Evolutionary conservation across 2,113 vertebrate genomes (phyloP).

Genomic region (Actenoides lindsayi): DNA sequence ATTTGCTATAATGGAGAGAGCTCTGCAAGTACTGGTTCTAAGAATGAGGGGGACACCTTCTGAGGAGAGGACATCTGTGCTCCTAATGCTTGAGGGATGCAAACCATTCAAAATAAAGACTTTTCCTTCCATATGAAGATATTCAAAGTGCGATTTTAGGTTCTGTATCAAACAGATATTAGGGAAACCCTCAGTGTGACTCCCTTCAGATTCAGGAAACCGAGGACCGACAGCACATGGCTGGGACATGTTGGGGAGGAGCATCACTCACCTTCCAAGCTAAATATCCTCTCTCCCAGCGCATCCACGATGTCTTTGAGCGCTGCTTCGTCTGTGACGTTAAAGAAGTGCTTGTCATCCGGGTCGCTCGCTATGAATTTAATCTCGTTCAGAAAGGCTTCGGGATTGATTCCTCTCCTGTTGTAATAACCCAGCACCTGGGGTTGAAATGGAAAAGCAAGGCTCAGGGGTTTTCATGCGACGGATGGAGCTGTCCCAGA

Average conservation of each 20-base stretch:
- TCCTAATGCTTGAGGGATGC: accelerated
- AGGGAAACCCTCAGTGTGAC: accelerated
- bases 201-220: accelerated
- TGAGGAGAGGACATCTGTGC: neutral
- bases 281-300: constrained; percentile 92
- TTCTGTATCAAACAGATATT: neutral
- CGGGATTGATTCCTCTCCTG: constrained; percentile 91
- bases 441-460: neutral
- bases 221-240: neutral
- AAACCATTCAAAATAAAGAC: neutral
- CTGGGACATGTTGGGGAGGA: accelerated
- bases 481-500: neutral
- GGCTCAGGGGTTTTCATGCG: accelerated
- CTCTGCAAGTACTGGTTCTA: accelerated
- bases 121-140: accelerated
- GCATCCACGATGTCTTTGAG: constrained; percentile 97
- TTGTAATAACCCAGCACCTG: constrained; percentile 98
- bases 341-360: constrained; percentile 94
- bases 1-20: neutral
- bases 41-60: neutral
- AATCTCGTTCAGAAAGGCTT: constrained; percentile 92
- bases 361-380: constrained; percentile 96
- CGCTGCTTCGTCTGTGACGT: constrained; percentile 91
- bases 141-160: neutral
- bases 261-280: constrained; percentile 85